Evolutionary conservation across 2,797 vertebrate genomes (phyloP).

Genomic region (Tapirus indicus): DNA sequence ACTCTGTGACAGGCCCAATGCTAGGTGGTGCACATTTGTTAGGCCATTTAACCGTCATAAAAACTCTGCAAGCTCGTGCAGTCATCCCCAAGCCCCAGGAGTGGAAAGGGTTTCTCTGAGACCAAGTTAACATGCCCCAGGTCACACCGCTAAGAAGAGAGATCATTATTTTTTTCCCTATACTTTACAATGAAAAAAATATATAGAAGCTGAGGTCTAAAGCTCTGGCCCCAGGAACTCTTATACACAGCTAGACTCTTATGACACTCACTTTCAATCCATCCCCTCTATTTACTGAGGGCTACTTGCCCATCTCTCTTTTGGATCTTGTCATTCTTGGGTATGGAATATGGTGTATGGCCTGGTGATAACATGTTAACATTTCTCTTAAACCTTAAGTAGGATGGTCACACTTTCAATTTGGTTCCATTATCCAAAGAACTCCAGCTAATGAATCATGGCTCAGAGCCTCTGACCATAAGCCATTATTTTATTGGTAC

Average conservation of each 20-base stretch:
- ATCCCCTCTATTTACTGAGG: background rate
- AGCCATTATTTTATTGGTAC: background rate
- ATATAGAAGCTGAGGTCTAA: background rate
- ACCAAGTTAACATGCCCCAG: background rate
- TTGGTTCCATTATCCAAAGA: background rate
- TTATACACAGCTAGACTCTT: background rate
- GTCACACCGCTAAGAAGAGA: background rate
- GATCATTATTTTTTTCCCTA: background rate
- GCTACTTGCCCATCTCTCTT: background rate
- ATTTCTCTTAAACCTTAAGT: background rate
- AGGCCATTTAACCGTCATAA: background rate
- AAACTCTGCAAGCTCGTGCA: background rate
- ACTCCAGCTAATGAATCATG: background rate
- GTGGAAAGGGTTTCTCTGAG: background rate
- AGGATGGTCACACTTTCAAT: constrained; percentile 6
- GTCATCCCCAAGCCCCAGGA: background rate
- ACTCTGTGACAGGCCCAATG: background rate
- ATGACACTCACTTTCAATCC: background rate
- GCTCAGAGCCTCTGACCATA: background rate
- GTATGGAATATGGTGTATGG: background rate
- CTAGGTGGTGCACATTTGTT: background rate
- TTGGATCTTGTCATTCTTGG: background rate
- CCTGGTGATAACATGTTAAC: background rate
- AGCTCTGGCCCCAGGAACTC: background rate
- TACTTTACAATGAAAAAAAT: background rate